Evolutionary conservation across 2,888 invertebrate genomes (phyloP).

Genomic region (Troglohyphantes excavatus): DNA sequence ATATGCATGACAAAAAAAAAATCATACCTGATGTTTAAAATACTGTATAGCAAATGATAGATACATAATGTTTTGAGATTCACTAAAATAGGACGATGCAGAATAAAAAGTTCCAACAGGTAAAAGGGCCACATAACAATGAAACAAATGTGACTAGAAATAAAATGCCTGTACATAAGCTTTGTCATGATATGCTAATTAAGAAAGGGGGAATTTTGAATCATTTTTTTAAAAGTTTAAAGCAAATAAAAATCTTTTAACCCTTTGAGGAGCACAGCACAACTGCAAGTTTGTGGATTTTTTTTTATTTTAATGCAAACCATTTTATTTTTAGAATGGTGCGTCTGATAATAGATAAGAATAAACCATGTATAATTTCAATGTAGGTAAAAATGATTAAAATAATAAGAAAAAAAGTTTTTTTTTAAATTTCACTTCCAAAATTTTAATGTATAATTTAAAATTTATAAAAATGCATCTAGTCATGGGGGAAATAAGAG

Average conservation of each 20-base stretch:
- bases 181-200: background rate
- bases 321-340: no score
- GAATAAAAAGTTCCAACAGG: slow-evolving; percentile 13
- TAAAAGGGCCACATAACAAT: slow-evolving; percentile 59
- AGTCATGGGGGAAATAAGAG: no score
- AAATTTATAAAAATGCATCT: no score
- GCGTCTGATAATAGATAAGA: no score
- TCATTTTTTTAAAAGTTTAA: background rate
- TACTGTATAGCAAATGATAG: slow-evolving; percentile 25
- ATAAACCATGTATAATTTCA: no score
- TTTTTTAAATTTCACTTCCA: no score
- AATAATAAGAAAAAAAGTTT: background rate
- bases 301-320: no score
- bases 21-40: slow-evolving; percentile 13
- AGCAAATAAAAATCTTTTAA: background rate
- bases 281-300: no score
- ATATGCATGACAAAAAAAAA: background rate
- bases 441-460: no score
- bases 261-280: no score
- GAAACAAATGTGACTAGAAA: slow-evolving; percentile 75
- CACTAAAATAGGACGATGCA: slow-evolving; percentile 43
- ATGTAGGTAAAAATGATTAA: no score
- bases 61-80: slow-evolving; percentile 36
- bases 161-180: slow-evolving; percentile 67
- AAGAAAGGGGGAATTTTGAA: background rate